Conservation (phyloP, 2,888 invertebrate species). For the Nephrotoma appendiculata region DNA sequence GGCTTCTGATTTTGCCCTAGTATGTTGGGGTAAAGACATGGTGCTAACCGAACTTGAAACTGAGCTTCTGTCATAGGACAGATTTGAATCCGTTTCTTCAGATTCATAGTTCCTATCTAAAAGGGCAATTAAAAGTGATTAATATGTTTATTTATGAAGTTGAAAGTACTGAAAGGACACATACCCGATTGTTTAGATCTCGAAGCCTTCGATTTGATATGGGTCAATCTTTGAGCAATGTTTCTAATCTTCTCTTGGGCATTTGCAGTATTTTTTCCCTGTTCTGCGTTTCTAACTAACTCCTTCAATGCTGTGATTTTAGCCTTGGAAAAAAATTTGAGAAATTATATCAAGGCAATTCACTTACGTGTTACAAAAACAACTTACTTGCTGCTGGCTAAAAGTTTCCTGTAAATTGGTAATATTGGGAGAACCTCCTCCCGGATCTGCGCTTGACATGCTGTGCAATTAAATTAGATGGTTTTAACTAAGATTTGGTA, state of each 20-base stretch:
- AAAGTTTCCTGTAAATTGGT: constrained; percentile 14
- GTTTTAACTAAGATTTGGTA: not conserved
- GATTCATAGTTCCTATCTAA: not conserved
- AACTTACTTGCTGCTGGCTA: constrained; percentile 15
- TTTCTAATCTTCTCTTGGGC: constrained; percentile 25
- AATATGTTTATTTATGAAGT: not conserved
- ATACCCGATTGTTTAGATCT: constrained; percentile 15
- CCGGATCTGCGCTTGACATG: constrained; percentile 10
- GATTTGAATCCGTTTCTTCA: not conserved
- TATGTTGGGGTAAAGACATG: not conserved
- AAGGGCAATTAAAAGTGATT: not conserved
- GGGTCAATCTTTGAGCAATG: constrained; percentile 23
- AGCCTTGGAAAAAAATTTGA: constrained; percentile 15
- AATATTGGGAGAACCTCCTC: constrained; percentile 9
- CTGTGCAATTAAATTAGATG: not conserved
- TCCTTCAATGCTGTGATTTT: constrained; percentile 25
- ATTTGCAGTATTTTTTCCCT: constrained; percentile 22
- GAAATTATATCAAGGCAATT: not conserved
- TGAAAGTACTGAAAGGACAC: not conserved
- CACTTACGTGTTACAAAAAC: not conserved
- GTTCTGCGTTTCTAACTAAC: constrained; percentile 22
- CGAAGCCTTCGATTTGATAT: constrained; percentile 21
- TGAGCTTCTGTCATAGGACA: not conserved
- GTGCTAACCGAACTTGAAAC: not conserved
- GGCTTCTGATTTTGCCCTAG: constrained; percentile 19